These are phyloP conservation scores for Phasia obesa DNA, from an alignment of 2,888 invertebrate genomes.

Conservation along the genomic window DNA sequence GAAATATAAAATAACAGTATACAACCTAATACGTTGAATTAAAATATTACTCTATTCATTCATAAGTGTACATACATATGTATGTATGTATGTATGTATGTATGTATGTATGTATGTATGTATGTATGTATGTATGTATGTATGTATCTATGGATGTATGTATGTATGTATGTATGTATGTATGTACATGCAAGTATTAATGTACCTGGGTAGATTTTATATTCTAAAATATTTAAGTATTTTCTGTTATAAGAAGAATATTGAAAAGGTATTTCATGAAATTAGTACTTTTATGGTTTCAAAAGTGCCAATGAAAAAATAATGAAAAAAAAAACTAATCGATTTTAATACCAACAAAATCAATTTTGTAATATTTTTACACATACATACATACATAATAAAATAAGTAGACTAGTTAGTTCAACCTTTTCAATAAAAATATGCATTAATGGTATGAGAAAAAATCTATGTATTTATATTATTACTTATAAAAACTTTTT, in stretches of 20 bases:
- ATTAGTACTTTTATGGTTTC: constrained; percentile 34
- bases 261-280: constrained; percentile 39
- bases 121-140: too few species aligned
- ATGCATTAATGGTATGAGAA: too few species aligned
- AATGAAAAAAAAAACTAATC: constrained; percentile 52
- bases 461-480: too few species aligned
- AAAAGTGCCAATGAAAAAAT: constrained; percentile 31
- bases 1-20: constrained; percentile 1
- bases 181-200: too few species aligned
- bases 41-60: not conserved
- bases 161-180: too few species aligned
- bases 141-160: too few species aligned
- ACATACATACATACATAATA: not conserved
- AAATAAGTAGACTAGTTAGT: too few species aligned
- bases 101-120: too few species aligned
- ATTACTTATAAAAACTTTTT: too few species aligned
- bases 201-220: too few species aligned
- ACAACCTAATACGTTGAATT: not conserved
- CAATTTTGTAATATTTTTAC: not conserved
- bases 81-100: not conserved
- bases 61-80: not conserved
- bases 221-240: too few species aligned
- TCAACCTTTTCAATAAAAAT: too few species aligned
- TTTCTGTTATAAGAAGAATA: constrained; percentile 46
- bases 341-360: constrained; percentile 13